A percentile compares a stretch with the other conserved stretches of the same genome.
Evolutionary conservation across 1,140 invertebrate genomes (phyloP).

Genomic region (Varroa destructor): DNA sequence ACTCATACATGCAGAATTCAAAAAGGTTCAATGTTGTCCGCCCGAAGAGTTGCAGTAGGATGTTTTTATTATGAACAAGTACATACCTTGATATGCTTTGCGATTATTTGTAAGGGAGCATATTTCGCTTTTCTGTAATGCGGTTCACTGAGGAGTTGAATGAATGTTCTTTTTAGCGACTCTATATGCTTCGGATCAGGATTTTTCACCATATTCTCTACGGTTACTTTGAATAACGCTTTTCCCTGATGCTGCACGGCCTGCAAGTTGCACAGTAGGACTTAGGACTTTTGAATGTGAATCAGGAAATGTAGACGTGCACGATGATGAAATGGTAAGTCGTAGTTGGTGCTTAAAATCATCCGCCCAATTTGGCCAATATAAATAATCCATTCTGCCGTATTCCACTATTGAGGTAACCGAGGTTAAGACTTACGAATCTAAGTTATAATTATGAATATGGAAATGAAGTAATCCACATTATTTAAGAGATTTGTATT

Average conservation of each 20-base stretch:
- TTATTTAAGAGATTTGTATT: too few relatives aligned
- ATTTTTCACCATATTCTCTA: neutral
- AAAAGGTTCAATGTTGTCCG: too few relatives aligned
- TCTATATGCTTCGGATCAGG: neutral
- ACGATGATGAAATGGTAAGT: neutral
- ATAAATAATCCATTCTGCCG: too few relatives aligned
- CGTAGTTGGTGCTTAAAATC: too few relatives aligned
- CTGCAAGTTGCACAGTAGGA: neutral
- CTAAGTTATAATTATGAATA: too few relatives aligned
- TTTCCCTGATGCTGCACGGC: constrained; percentile 18
- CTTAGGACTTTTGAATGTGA: neutral
- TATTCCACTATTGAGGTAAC: too few relatives aligned
- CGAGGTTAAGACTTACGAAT: too few relatives aligned
- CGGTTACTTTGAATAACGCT: neutral
- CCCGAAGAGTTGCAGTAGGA: too few relatives aligned
- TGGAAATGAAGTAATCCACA: too few relatives aligned
- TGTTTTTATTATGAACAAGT: neutral
- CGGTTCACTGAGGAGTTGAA: neutral
- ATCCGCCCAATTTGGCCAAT: too few relatives aligned
- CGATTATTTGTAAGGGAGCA: constrained; percentile 9
- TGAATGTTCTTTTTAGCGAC: neutral
- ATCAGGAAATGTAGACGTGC: neutral
- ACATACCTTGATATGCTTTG: constrained; percentile 20
- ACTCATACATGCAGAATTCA: too few relatives aligned
- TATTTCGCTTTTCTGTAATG: constrained; percentile 19